Percentiles rank a stretch among this genome's conserved stretches.
These are phyloP conservation scores for Drosophila nigricruria DNA, from an alignment of 2,888 invertebrate genomes.

Conservation along the genomic window DNA sequence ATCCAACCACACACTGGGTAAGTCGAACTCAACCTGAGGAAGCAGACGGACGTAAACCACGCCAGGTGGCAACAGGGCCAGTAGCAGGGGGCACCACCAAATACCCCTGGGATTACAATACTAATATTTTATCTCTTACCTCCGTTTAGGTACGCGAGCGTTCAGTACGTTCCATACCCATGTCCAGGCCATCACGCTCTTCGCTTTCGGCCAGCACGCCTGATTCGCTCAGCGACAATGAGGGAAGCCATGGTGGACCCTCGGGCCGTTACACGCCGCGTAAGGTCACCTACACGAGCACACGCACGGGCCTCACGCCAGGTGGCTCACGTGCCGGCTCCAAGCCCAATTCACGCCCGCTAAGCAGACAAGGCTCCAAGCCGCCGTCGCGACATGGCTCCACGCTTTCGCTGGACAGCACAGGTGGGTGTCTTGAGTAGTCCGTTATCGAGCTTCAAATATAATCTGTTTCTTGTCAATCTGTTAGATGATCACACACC, in stretches of 20 bases:
- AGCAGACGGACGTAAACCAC: slow-evolving; percentile 13
- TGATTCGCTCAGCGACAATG: slow-evolving; percentile 95
- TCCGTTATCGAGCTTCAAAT: neutral
- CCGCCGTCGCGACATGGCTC: slow-evolving; percentile 97
- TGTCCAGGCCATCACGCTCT: slow-evolving; percentile 92
- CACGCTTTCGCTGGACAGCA: slow-evolving; percentile 94
- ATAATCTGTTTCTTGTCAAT: too few species aligned
- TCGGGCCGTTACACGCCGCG: slow-evolving; percentile 88
- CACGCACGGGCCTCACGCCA: slow-evolving; percentile 89
- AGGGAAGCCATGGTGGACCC: slow-evolving; percentile 90
- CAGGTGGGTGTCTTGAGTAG: slow-evolving; percentile 87
- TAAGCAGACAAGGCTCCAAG: slow-evolving; percentile 94
- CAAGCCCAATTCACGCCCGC: slow-evolving; percentile 93
- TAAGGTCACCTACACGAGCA: slow-evolving; percentile 88
- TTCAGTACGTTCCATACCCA: slow-evolving; percentile 95
- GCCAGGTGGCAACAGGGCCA: slow-evolving; percentile 11
- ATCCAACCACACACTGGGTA: slow-evolving; percentile 89
- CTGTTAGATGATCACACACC: slow-evolving; percentile 86
- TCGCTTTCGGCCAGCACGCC: slow-evolving; percentile 95
- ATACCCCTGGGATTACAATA: neutral
- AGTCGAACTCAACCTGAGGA: slow-evolving; percentile 65
- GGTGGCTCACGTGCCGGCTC: slow-evolving; percentile 91
- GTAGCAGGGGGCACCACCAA: slow-evolving; percentile 30
- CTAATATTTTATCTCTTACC: slow-evolving; percentile 11
- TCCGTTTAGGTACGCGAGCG: slow-evolving; percentile 93